Percentiles rank a stretch among this genome's conserved stretches.
These are phyloP conservation scores for Pyrocephalus nanus DNA, from an alignment of 2,797 vertebrate species.

Conservation along the genomic window DNA sequence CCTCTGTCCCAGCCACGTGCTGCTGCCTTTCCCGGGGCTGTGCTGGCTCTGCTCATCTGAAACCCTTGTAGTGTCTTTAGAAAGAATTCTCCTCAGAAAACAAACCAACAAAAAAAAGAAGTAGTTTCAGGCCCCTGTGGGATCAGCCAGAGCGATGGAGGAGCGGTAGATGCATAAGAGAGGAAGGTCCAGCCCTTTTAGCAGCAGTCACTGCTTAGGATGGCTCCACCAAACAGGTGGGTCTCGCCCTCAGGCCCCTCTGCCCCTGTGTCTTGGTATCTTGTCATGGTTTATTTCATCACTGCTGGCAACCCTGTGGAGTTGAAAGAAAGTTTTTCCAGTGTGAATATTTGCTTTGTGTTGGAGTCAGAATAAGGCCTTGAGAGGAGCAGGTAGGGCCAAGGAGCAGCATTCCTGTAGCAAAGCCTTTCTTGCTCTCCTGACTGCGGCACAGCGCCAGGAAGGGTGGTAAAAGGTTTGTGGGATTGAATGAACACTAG, in stretches of 20 bases:
- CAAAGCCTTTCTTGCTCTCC: rapidly evolving
- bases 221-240: background rate
- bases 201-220: background rate
- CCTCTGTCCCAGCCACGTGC: background rate
- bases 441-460: background rate
- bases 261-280: rapidly evolving
- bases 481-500: background rate
- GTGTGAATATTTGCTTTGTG: background rate
- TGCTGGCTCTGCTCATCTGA: background rate
- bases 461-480: background rate
- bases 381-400: background rate
- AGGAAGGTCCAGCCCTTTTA: background rate
- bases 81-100: background rate
- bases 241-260: background rate
- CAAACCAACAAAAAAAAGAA: too few relatives aligned
- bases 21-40: background rate
- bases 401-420: background rate
- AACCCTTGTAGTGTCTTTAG: background rate
- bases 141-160: background rate
- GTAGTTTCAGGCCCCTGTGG: background rate
- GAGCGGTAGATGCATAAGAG: background rate
- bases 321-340: background rate
- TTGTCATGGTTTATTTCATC: background rate
- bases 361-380: background rate
- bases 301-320: background rate